Evolutionary conservation across 2,888 invertebrate genomes (phyloP), one percentile per base, ranked within the genome.

Genomic region (Synanthedon andrenaeformis): DNA sequence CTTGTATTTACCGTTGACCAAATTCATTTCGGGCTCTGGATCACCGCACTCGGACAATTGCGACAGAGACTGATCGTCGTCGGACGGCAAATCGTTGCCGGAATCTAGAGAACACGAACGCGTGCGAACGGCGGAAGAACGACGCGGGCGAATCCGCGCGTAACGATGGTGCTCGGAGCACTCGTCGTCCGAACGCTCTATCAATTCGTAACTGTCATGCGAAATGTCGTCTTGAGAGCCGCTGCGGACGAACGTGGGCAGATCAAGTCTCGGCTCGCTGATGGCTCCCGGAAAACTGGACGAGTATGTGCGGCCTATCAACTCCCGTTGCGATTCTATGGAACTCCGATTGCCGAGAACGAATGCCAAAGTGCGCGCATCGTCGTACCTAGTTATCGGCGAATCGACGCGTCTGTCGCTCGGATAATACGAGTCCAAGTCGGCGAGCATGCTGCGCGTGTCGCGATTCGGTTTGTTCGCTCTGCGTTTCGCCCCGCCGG

Each of bases 201-300:
- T 85, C 23, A 96, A 81, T 74, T 96, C 96, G 76, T 96, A 96
- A 66, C 95, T 95, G 75, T 96, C 96, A 75, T 96, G 95, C 41
- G 95, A 94, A 41, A 95, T 84, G 80, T 96, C 95, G 72, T 95
- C 95, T 74, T 95, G 95, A 10, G 95, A 95, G 59, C 91, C 92
- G 56, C 89, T 88, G 57, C 92, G 83, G 63, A 90, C 91, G 61
- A 91, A 91, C 56, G 89, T 85, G 13, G 90, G 90, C 65, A 90
- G 88, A 64, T 92, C 92, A 64, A 90, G 89, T 41, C 91, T 90
- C 69, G 90, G 90, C 70, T 91, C 92, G 55, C 92, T 90, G 4
- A 91, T 91, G 53, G 94, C 94, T 55, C 95, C 95, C 19, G 96
- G 96, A 76, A 94, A 96, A 74, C 94, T 94, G 59, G 94, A 94